These are phyloP conservation scores for Xestia xanthographa DNA, from an alignment of 2,888 invertebrate genomes.

Conservation along the genomic window DNA sequence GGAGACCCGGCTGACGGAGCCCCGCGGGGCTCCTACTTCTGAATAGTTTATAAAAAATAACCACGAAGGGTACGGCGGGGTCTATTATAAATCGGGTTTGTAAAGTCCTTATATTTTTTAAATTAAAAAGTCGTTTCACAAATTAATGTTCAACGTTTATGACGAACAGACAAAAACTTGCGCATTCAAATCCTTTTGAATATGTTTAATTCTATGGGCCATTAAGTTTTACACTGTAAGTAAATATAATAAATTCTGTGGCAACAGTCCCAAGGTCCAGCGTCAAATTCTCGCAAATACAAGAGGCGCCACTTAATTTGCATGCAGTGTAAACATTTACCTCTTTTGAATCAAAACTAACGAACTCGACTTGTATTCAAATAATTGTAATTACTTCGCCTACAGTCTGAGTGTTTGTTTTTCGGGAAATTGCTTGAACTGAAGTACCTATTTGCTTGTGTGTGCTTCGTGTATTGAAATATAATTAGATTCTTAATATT, in stretches of 20 bases:
- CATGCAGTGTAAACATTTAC: slow-evolving; percentile 40
- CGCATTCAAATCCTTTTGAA: neutral
- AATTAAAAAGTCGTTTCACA: too few species aligned
- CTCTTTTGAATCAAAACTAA: slow-evolving; percentile 33
- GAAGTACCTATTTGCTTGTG: neutral
- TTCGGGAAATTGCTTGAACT: neutral
- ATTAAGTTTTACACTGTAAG: slow-evolving; percentile 22
- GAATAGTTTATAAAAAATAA: too few species aligned
- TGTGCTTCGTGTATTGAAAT: slow-evolving; percentile 8
- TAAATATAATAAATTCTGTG: slow-evolving; percentile 27
- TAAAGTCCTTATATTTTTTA: too few species aligned
- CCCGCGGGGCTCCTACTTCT: too few species aligned
- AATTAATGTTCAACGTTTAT: neutral
- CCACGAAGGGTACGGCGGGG: too few species aligned
- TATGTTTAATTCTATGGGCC: slow-evolving; percentile 3
- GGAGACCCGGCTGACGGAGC: too few species aligned
- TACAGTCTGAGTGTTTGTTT: slow-evolving; percentile 4
- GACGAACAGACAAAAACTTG: slow-evolving; percentile 1
- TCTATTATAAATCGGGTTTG: too few species aligned
- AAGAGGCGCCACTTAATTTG: slow-evolving; percentile 50
- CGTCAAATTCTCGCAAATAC: slow-evolving; percentile 28
- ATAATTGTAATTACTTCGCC: slow-evolving; percentile 29
- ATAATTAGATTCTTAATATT: neutral
- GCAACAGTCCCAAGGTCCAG: slow-evolving; percentile 43
- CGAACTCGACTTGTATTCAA: slow-evolving; percentile 29